Percentiles rank a stretch among this genome's conserved stretches.
These are phyloP conservation scores for Spinibarbus caldwelli DNA, from an alignment of 2,797 vertebrate genomes.

Conservation along the genomic window DNA sequence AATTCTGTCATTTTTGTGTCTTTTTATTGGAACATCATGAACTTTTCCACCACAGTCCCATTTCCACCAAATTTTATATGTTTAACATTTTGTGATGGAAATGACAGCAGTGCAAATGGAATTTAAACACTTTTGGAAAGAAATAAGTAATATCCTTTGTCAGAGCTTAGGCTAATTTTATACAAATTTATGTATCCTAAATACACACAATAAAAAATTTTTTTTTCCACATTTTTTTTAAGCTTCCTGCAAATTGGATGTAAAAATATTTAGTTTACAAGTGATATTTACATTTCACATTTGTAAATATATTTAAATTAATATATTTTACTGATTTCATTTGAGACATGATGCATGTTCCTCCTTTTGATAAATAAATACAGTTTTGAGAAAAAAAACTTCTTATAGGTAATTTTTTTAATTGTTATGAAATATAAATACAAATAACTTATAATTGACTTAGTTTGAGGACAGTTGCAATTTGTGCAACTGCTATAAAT, in stretches of 20 bases:
- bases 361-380: not conserved
- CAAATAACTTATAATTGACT: not conserved
- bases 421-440: not conserved
- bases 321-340: not conserved
- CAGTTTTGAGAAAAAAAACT: not conserved
- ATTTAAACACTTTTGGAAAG: not conserved
- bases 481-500: not conserved
- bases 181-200: not conserved
- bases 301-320: not conserved
- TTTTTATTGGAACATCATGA: not conserved
- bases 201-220: not conserved
- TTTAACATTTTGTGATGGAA: not conserved
- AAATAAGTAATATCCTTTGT: not conserved
- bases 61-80: constrained; percentile 2
- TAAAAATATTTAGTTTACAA: not conserved
- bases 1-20: not conserved
- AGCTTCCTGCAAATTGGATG: not conserved
- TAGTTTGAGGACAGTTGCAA: not conserved
- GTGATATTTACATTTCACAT: not conserved
- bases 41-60: not conserved
- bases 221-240: no score
- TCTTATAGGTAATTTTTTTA: not conserved
- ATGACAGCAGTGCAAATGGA: not conserved
- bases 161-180: not conserved
- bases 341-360: not conserved